These are phyloP conservation scores for Caenorhabditis brenneri DNA, from an alignment of 1,140 invertebrate genomes.

Conservation along the genomic window DNA sequence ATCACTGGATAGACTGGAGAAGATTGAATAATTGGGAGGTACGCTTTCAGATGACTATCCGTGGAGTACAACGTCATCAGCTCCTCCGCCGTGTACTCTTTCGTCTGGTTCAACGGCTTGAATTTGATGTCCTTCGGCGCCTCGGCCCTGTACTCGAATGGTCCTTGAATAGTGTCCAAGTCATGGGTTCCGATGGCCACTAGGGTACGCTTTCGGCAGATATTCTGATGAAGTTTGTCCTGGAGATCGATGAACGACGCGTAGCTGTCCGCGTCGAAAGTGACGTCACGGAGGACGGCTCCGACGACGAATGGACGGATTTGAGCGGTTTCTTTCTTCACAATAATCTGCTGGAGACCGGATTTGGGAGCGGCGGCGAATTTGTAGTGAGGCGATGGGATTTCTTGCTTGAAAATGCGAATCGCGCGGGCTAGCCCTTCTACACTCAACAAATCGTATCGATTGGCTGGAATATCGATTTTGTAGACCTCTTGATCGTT, in stretches of 20 bases:
- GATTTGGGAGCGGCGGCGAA: neutral
- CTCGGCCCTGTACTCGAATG: constrained; percentile 89
- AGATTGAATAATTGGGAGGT: constrained; percentile 89
- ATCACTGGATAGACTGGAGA: constrained; percentile 95
- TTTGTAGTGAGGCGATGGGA: constrained; percentile 32
- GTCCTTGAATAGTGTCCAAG: constrained; percentile 87
- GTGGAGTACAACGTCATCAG: constrained; percentile 90
- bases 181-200: constrained; percentile 99
- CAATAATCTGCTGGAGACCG: constrained; percentile 53
- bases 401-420: constrained; percentile 81
- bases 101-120: constrained; percentile 86
- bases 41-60: constrained; percentile 91
- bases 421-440: constrained; percentile 88
- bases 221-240: constrained; percentile 98
- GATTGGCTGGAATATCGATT: constrained; percentile 97
- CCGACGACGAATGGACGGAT: constrained; percentile 88
- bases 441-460: constrained; percentile 93
- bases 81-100: constrained; percentile 82
- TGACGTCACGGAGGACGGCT: constrained; percentile 84
- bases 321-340: constrained; percentile 74
- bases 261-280: constrained; percentile 84
- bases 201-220: constrained; percentile 84
- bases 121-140: constrained; percentile 88
- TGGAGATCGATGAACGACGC: constrained; percentile 82
- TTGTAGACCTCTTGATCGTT: constrained; percentile 85